Base-by-base conservation (phyloP, 2,113 vertebrate genomes). In the Otolemur garnettii region DNA sequence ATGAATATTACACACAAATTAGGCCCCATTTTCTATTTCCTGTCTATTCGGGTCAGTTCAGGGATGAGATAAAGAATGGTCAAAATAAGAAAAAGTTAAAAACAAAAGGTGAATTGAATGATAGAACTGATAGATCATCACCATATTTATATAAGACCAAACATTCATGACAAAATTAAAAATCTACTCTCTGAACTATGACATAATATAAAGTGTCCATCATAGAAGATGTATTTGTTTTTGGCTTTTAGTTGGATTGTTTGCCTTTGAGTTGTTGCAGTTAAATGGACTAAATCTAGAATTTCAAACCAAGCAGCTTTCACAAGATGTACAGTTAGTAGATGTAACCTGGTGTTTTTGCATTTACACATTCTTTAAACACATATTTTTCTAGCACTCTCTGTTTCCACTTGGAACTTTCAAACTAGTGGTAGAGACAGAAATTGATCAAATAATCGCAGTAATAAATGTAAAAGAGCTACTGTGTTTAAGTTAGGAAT, bases 1-100 rank as follows among this genome's bases (percentile, higher is more conserved):
- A 69, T 87, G 11, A 92, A 59, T 89, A 87, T 74, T 90, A 66
- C 6, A 92, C 78, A 15, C 19, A 26, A 93, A 86, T 78, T 92
- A 38, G 64, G 26, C 5, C 12, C 80, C 42, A 82, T 38, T 45
- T 59, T 53, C 19, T 28, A 18, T 75, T 90, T 87, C 15, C 2
- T 42, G 30, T 38, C 2, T 57, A 79, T 94, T 59, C 0, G 10
- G 50, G 2, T 88, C 91, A 82, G 33, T 5, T 75, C 33, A 17
- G 17, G 19, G 1, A 11, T 87, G 12, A 77, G 60, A 21, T 4
- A 92, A 79, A 93, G 3, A 90, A 69, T 86, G 1, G 5, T 13
- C 8, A 93, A 72, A 38, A 50, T 83, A 62, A 59, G 30, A 45
- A 80, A 35, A 38, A 45, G 2, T 8, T 71, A 19, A 86, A 38